Base-by-base conservation (phyloP, 2,113 vertebrate genomes). In the Gobius niger region DNA sequence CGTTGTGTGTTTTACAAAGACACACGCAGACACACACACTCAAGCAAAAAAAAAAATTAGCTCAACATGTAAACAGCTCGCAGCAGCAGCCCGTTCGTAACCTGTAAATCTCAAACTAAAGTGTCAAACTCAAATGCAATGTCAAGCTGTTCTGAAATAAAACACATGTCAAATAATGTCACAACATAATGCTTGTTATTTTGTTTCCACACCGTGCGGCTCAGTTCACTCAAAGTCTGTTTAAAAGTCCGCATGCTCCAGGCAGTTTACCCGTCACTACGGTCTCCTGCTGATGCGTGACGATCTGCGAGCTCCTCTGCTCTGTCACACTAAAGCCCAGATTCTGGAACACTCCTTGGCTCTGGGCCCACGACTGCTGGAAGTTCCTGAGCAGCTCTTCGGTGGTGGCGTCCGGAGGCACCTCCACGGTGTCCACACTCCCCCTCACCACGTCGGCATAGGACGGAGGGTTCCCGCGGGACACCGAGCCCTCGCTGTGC, bases 401-500 rank as follows among this genome's bases (percentile, higher is more conserved):
- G 0, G 94, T 85, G 9, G 95, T 92, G 68, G 91, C 90, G 13
- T 92, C 88, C 0, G 84, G 72, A 15, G 94, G 85, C 59, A 94
- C 88, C 15, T 87, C 90, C 2, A 94, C 81, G 2, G 77, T 81
- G 0, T 75, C 79, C 9, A 94, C 92, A 0, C 85, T 89, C 14
- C 95, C 96, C 46, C 92, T 89, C 40, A 97, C 93, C 34, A 97
- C 96, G 52, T 96, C 96, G 24, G 96, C 95, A 7, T 97, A 97
- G 34, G 95, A 96, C 0, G 96, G 96, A 9, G 96, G 96, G 50
- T 89, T 94, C 0, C 91, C 93, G 9, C 91, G 90, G 46, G 86
- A 80, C 63, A 83, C 75, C 8, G 92, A 73, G 57, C 77, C 86
- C 70, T 91, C 89, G 49, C 91, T 86, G 54, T 86, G 87, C 50